Evolutionary conservation across 1,140 invertebrate genomes (phyloP).

Genomic region (Lamellibrachia luymesi): DNA sequence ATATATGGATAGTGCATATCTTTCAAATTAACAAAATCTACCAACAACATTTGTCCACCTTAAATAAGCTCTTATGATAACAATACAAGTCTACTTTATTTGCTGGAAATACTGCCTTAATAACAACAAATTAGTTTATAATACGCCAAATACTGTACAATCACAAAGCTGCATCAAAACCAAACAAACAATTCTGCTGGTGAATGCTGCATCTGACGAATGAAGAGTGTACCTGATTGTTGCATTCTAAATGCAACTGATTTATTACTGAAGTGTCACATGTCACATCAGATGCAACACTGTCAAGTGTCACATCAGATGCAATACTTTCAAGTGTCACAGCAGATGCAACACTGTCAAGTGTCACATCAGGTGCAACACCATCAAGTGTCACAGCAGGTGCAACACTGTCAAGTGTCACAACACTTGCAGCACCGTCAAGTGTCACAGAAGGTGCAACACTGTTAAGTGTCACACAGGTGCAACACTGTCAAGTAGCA

Average conservation of each 20-base stretch:
- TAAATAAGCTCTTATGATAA: neutral
- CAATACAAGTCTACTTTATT: neutral
- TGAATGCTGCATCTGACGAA: neutral
- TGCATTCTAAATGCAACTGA: neutral
- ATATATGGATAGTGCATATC: neutral
- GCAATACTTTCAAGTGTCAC: neutral
- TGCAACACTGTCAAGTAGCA: neutral
- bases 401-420: too few relatives aligned
- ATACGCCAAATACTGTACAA: neutral
- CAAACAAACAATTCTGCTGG: neutral
- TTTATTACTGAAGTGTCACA: neutral
- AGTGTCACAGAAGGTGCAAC: too few relatives aligned
- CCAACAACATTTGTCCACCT: constrained; percentile 4
- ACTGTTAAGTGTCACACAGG: too few relatives aligned
- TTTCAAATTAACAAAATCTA: neutral
- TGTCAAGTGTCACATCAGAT: neutral
- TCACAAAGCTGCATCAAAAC: neutral
- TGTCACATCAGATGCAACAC: neutral
- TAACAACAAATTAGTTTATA: constrained; percentile 2
- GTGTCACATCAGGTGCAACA: neutral
- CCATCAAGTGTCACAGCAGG: neutral
- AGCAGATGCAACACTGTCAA: neutral
- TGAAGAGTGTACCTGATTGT: neutral
- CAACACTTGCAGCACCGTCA: too few relatives aligned
- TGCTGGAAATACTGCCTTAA: neutral